These are phyloP conservation scores for Falco rusticolus DNA, from an alignment of 2,797 vertebrate species.

Conservation along the genomic window DNA sequence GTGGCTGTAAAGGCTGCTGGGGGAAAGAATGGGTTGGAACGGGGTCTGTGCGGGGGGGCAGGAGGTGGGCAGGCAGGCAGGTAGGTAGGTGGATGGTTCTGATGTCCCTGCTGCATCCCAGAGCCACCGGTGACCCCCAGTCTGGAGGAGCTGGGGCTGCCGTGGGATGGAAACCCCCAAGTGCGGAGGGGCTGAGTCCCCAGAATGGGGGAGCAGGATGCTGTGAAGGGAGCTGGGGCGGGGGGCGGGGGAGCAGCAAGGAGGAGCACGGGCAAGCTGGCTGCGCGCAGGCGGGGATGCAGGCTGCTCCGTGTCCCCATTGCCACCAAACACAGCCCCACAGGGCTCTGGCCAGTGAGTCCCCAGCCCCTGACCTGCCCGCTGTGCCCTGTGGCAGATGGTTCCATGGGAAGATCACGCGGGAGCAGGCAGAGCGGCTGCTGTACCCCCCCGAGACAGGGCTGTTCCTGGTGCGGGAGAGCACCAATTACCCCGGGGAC, in stretches of 20 bases:
- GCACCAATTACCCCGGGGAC: constrained; percentile 98
- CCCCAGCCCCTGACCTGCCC: background rate
- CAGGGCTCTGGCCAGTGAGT: accelerated
- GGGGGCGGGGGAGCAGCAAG: background rate
- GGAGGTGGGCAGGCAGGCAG: too few relatives aligned
- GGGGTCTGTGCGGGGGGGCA: accelerated
- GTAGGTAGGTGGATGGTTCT: background rate
- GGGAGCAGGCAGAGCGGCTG: constrained; percentile 89
- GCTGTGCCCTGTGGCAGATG: constrained; percentile 75
- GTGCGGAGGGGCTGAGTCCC: background rate
- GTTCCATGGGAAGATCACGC: constrained; percentile 98
- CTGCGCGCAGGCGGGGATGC: accelerated
- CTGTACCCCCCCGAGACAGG: constrained; percentile 91
- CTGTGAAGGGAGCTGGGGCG: accelerated
- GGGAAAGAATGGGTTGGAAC: too few relatives aligned
- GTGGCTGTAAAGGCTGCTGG: background rate
- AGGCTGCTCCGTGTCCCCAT: accelerated
- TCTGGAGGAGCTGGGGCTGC: background rate
- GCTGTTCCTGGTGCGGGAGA: constrained; percentile 94
- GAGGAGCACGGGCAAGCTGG: accelerated
- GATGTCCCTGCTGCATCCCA: background rate
- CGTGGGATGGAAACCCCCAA: background rate
- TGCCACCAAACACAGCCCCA: accelerated
- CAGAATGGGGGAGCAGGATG: background rate
- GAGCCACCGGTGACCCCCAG: background rate